A percentile compares a stretch with the other conserved stretches of the same genome.
These are phyloP conservation scores for Deilephila porcellus DNA, from an alignment of 2,888 invertebrate genomes.

Conservation along the genomic window DNA sequence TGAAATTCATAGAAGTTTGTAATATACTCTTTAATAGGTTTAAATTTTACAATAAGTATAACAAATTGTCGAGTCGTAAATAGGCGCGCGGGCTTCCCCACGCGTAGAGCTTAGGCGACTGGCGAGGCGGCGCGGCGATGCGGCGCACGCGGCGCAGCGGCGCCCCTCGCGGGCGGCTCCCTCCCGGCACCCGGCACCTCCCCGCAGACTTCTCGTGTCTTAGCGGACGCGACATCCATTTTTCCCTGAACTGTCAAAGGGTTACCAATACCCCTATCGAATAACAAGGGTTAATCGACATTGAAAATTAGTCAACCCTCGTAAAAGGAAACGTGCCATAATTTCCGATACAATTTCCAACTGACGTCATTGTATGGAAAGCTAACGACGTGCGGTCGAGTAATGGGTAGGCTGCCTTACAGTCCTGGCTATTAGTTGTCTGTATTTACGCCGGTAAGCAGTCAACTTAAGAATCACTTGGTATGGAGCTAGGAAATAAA, in stretches of 20 bases:
- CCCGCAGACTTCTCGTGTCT: too few species aligned
- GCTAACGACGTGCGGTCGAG: constrained; percentile 9
- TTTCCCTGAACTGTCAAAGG: background rate
- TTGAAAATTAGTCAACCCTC: constrained; percentile 11
- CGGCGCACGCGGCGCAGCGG: too few species aligned
- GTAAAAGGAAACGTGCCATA: background rate
- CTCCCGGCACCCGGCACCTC: too few species aligned
- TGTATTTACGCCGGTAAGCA: constrained; percentile 46
- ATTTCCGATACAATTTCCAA: constrained; percentile 10
- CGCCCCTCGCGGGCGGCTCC: too few species aligned
- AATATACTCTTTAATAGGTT: too few species aligned
- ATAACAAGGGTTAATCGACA: background rate
- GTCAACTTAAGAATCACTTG: constrained; percentile 50
- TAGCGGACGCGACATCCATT: too few species aligned
- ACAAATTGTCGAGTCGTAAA: too few species aligned
- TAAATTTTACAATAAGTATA: too few species aligned
- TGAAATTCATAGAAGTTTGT: too few species aligned
- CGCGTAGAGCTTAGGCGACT: too few species aligned
- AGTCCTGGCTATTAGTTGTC: constrained; percentile 45
- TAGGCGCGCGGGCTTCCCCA: too few species aligned
- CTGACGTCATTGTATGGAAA: constrained; percentile 19
- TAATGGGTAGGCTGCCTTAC: constrained; percentile 11
- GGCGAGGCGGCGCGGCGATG: too few species aligned
- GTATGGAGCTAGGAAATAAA: constrained; percentile 41
- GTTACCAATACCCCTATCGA: background rate